Conservation (phyloP, 2,888 invertebrate genomes). For the Mayetiola destructor region DNA sequence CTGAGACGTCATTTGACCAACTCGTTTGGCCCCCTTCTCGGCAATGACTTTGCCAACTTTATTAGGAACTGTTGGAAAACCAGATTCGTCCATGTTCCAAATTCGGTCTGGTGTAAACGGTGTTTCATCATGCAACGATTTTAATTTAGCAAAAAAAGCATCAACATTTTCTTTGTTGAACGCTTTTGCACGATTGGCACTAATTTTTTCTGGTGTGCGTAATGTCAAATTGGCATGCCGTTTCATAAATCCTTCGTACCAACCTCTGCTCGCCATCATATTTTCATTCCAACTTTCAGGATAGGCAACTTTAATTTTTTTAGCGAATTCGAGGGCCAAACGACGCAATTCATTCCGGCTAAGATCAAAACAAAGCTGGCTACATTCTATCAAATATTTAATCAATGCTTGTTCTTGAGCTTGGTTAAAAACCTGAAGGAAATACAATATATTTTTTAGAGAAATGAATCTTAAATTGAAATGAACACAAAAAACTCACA, state of each 20-base stretch:
- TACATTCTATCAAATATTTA: neutral
- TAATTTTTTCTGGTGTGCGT: neutral
- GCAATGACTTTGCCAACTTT: slow-evolving; percentile 16
- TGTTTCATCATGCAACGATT: neutral
- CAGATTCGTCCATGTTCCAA: slow-evolving; percentile 17
- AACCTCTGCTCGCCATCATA: neutral
- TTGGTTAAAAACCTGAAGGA: neutral
- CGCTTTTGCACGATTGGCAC: slow-evolving; percentile 21
- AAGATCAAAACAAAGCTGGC: neutral
- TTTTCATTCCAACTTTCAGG: neutral
- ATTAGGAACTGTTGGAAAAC: slow-evolving; percentile 16
- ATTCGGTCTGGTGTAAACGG: slow-evolving; percentile 6
- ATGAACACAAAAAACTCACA: neutral
- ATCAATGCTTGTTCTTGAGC: neutral
- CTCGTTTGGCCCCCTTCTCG: slow-evolving; percentile 1
- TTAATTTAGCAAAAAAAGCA: slow-evolving; percentile 16
- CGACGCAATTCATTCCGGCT: neutral
- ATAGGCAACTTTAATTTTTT: neutral
- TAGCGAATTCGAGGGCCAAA: neutral
- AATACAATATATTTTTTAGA: neutral
- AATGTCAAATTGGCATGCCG: neutral
- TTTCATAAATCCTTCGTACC: neutral
- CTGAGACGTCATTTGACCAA: neutral
- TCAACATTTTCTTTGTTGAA: slow-evolving; percentile 18
- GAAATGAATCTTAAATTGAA: neutral